phyloP scores from a whole-genome alignment of 2,888 invertebrate genomes.

The Drosophila tanythrix region DNA sequence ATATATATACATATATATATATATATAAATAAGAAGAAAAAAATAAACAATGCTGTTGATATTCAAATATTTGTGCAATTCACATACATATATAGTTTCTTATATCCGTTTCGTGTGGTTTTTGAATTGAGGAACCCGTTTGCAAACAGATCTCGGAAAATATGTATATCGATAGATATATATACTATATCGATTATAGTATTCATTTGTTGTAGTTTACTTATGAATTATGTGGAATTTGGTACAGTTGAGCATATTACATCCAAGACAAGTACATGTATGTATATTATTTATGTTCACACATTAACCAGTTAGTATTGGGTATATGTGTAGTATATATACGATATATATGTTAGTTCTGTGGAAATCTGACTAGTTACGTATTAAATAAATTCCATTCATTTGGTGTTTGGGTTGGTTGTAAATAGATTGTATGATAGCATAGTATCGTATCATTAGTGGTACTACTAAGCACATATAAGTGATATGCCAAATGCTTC shows the following conservation, averaged over 20 bases:
- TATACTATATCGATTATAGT: not conserved
- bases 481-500: conserved; percentile 54
- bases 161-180: conserved; percentile 2
- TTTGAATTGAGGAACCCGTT: conserved; percentile 22
- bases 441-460: conserved; percentile 1
- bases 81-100: conserved; percentile 24
- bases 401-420: conserved; percentile 18
- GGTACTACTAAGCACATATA: conserved; percentile 34
- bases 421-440: not conserved
- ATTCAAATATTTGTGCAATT: conserved; percentile 42
- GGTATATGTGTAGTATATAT: not conserved
- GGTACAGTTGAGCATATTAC: conserved; percentile 36
- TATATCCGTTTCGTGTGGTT: conserved; percentile 25
- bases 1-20: conserved; percentile 18
- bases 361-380: conserved; percentile 28
- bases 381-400: conserved; percentile 35
- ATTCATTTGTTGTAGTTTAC: not conserved
- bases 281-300: conserved; percentile 1
- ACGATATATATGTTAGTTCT: conserved; percentile 20
- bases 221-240: conserved; percentile 21
- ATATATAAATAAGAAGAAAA: conserved; percentile 4
- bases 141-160: conserved; percentile 31
- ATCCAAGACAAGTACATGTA: conserved; percentile 3
- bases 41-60: conserved; percentile 7
- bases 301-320: not conserved